Conservation (phyloP, 1,140 invertebrate genomes). For the Druon quercuslanigerum region DNA sequence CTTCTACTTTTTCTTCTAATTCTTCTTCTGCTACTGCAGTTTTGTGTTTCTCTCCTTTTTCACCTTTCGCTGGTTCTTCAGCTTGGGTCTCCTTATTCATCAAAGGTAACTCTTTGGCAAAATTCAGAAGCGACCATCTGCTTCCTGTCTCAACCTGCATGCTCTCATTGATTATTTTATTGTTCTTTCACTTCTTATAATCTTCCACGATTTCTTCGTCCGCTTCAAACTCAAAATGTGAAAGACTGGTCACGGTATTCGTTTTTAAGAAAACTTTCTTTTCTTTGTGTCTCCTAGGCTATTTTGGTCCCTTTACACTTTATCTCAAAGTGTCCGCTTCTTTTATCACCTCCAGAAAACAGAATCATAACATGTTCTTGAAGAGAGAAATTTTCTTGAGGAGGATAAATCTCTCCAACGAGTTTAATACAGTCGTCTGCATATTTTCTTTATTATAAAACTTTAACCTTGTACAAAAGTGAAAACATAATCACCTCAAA, state of each 20-base stretch:
- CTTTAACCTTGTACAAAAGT: background rate
- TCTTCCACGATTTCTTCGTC: no score
- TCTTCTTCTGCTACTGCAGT: background rate
- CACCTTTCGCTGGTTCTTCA: background rate
- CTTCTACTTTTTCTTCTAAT: background rate
- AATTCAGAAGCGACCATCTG: background rate
- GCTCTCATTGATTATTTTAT: no score
- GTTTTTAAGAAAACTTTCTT: no score
- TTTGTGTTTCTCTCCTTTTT: background rate
- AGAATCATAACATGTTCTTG: background rate
- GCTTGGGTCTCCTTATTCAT: background rate
- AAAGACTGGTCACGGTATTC: no score
- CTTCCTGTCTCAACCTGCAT: no score
- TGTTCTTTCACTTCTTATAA: no score
- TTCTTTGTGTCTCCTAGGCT: background rate
- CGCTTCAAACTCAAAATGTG: no score
- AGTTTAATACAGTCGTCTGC: background rate
- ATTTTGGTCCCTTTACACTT: background rate
- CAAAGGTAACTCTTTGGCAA: background rate
- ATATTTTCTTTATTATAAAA: background rate
- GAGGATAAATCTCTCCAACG: background rate
- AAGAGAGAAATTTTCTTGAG: background rate
- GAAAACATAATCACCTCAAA: background rate
- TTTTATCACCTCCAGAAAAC: background rate
- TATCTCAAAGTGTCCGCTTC: background rate